Conservation (phyloP, 2,113 vertebrate species). For the Megalops atlanticus region DNA sequence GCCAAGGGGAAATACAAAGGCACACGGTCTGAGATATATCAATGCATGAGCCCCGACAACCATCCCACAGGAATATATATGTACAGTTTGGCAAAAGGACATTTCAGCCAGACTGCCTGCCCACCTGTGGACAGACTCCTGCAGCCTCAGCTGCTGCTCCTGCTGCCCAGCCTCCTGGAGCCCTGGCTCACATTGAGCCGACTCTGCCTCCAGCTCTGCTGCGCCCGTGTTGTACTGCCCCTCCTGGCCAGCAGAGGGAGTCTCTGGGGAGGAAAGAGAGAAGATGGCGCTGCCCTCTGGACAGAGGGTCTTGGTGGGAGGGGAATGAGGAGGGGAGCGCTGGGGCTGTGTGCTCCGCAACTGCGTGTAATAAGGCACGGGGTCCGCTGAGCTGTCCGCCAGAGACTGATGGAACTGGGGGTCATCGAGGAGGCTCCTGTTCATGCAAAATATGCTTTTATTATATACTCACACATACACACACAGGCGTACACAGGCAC, state of each 20-base stretch:
- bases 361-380: constrained; percentile 75
- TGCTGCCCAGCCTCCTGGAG: constrained; percentile 7
- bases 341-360: constrained; percentile 49
- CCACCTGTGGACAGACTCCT: constrained; percentile 66
- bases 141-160: constrained; percentile 46
- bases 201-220: background rate
- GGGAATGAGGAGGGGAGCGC: constrained; percentile 44
- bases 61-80: too few relatives aligned
- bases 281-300: background rate
- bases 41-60: too few relatives aligned
- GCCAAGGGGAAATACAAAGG: too few relatives aligned
- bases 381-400: constrained; percentile 54
- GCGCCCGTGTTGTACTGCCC: background rate
- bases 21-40: too few relatives aligned
- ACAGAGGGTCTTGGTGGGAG: constrained; percentile 25
- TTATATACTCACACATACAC: background rate
- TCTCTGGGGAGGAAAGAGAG: background rate
- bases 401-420: constrained; percentile 69
- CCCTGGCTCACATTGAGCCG: constrained; percentile 22
- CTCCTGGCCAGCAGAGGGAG: background rate
- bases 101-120: too few relatives aligned
- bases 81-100: too few relatives aligned
- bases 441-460: constrained; percentile 9
- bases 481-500: background rate
- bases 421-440: constrained; percentile 79